phyloP scores from a whole-genome alignment of 1,140 invertebrate species.

The Drosophila setifemur region DNA sequence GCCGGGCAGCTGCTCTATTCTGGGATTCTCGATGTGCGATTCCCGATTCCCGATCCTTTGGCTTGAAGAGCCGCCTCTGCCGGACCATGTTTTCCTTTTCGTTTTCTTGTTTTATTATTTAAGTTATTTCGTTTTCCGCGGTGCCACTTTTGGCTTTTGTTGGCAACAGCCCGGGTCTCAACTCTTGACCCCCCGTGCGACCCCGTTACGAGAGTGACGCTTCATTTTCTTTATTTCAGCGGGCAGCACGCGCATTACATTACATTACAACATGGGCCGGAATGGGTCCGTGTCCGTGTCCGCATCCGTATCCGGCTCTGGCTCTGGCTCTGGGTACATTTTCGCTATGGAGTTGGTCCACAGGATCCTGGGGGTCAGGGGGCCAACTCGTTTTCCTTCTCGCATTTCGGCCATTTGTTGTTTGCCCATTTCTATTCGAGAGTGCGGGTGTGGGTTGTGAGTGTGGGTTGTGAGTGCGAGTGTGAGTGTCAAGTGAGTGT shows the following conservation, averaged over 20 bases:
- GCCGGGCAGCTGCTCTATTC: conserved; percentile 22
- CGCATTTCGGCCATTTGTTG: conserved; percentile 36
- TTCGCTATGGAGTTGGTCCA: neutral
- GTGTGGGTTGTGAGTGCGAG: conserved; percentile 15
- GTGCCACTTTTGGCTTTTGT: conserved; percentile 60
- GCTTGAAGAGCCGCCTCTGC: neutral
- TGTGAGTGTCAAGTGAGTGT: conserved; percentile 53
- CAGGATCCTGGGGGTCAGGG: neutral
- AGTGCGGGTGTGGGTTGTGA: neutral
- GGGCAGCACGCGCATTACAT: conserved; percentile 73
- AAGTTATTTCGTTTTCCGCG: conserved; percentile 53
- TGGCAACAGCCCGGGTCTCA: conserved; percentile 33
- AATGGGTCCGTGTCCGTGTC: conserved; percentile 40
- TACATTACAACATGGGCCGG: conserved; percentile 59
- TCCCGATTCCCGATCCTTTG: conserved; percentile 3
- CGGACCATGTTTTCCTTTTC: neutral
- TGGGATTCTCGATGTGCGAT: conserved; percentile 1
- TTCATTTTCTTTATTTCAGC: conserved; percentile 64
- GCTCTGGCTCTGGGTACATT: neutral
- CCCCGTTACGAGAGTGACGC: conserved; percentile 33
- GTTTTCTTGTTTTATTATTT: conserved; percentile 12
- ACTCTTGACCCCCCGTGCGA: neutral
- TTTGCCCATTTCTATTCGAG: conserved; percentile 22
- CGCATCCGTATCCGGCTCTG: conserved; percentile 9
- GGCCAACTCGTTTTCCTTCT: conserved; percentile 26